Base-by-base conservation (phyloP, 2,113 vertebrate genomes). In the Pteruthius melanotis region DNA sequence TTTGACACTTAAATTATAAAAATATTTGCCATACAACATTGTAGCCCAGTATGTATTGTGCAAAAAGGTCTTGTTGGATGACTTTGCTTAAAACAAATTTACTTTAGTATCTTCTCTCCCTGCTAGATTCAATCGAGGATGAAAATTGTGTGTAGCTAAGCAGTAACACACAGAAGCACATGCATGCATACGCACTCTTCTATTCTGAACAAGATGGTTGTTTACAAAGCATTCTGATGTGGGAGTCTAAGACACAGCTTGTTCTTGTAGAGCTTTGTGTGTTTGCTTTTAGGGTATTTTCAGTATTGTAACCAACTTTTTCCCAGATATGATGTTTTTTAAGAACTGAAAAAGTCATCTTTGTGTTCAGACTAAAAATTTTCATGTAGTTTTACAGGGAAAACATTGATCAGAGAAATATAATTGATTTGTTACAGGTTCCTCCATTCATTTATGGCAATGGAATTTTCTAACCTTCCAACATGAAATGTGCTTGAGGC, bases 131-230 rank as follows among this genome's bases (percentile, higher is more conserved):
- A 56, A 13, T 27, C 12, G 12, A 57, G 28, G 49, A 35, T 52
- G 63, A 71, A 71, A 57, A 10, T 52, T 74, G 19, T 16, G 4
- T 8, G 17, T 26, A 66, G 13, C 15, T 71, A 63, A 68, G 40
- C 9, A 60, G 5, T 21, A 83, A 83, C 89, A 39, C 4, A 33
- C 22, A 27, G 8, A 30, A 79, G 6, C 8, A 82, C 1, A 1
- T 0, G 1, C 20, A 20, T 37, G 11, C 15, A 17, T 9, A 20
- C 19, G 2, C 19, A 39, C 20, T 8, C 6, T 45, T 59, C 13
- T 69, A 9, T 60, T 85, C 71, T 18, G 13, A 80, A 92, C 10
- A 9, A 31, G 8, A 35, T 54, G 12, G 2, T 4, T 79, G 39
- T 50, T 83, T 35, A 39, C 10, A 54, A 53, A 91, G 6, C 12